Percentiles rank a stretch among this genome's conserved stretches.
These are phyloP conservation scores for Elymnias hypermnestra DNA, from an alignment of 1,140 invertebrate genomes.

Conservation along the genomic window DNA sequence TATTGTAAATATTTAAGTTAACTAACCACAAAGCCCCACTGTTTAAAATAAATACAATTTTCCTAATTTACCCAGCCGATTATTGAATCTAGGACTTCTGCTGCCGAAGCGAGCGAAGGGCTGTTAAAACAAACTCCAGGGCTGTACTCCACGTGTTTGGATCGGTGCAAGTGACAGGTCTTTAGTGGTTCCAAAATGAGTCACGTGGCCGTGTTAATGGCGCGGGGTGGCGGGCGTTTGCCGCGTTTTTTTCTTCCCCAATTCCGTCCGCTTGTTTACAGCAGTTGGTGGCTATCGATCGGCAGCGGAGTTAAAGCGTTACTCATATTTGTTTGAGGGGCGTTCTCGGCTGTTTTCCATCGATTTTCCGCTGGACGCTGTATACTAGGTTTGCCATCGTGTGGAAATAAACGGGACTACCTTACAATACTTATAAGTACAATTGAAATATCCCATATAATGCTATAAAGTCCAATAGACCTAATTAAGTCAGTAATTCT, in stretches of 20 bases:
- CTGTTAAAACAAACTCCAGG: no score
- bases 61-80: no score
- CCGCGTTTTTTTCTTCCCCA: slow-evolving; percentile 50
- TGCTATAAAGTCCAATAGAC: no score
- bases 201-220: slow-evolving; percentile 66
- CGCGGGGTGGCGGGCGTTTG: slow-evolving; percentile 37
- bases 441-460: no score
- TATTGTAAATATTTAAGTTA: no score
- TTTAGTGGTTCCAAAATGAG: slow-evolving; percentile 66
- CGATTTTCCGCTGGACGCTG: slow-evolving; percentile 43
- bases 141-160: slow-evolving; percentile 40
- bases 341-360: slow-evolving; percentile 53
- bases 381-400: slow-evolving; percentile 1
- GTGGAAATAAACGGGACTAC: background rate
- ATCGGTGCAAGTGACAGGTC: slow-evolving; percentile 55
- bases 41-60: no score
- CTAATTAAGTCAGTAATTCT: no score
- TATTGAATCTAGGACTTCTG: no score
- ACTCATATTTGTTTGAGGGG: slow-evolving; percentile 47
- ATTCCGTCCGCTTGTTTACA: slow-evolving; percentile 56
- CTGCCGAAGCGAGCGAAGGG: no score
- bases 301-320: slow-evolving; percentile 41
- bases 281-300: slow-evolving; percentile 69
- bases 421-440: no score
- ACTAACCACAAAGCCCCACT: no score